Conservation (phyloP, 2,888 invertebrate species). For the Acrobasis suavella region DNA sequence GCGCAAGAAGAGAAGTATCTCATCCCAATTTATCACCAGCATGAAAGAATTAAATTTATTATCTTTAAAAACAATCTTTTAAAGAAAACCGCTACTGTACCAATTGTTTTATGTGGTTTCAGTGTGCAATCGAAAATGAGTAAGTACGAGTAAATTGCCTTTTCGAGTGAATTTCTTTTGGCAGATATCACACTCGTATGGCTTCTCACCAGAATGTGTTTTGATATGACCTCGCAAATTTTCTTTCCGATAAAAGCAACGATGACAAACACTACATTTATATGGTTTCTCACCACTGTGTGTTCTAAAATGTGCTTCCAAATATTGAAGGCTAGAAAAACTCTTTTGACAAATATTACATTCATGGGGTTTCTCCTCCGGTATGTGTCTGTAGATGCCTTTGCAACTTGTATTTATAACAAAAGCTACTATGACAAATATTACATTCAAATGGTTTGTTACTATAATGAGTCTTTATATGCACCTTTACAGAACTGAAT, state of each 20-base stretch:
- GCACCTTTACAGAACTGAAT: no score
- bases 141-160: not conserved
- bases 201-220: not conserved
- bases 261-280: not conserved
- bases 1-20: no score
- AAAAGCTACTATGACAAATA: not conserved
- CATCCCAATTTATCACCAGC: no score
- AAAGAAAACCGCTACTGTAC: no score
- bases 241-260: not conserved
- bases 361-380: not conserved
- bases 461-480: no score
- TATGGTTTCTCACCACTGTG: not conserved
- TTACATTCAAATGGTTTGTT: not conserved
- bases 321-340: not conserved
- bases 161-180: not conserved
- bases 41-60: no score
- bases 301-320: not conserved
- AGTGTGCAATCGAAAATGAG: not conserved
- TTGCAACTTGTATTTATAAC: not conserved
- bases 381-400: not conserved
- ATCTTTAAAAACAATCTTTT: no score
- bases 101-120: not conserved
- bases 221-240: not conserved
- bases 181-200: not conserved
- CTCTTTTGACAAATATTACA: not conserved